Evolutionary conservation across 2,888 invertebrate species (phyloP).

Genomic region (Yponomeuta plumbellus): DNA sequence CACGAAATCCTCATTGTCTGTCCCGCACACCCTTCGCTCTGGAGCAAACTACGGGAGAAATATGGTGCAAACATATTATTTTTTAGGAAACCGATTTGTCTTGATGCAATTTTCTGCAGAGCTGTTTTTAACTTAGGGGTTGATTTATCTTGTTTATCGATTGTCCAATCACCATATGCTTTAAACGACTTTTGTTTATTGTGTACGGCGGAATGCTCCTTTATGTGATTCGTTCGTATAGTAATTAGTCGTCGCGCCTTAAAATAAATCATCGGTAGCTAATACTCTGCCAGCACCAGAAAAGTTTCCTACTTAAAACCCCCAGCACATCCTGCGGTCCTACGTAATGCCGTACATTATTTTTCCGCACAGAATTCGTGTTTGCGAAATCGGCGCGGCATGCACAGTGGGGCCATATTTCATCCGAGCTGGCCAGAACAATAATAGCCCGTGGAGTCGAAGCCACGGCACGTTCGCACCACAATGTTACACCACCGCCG

Average conservation of each 20-base stretch:
- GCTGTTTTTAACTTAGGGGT: slow-evolving; percentile 21
- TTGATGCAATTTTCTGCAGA: slow-evolving; percentile 27
- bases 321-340: slow-evolving; percentile 49
- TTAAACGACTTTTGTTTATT: too few relatives aligned
- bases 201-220: too few relatives aligned
- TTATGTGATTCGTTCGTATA: too few relatives aligned
- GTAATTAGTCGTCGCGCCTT: too few relatives aligned
- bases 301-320: slow-evolving; percentile 43
- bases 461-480: slow-evolving; percentile 74
- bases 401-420: slow-evolving; percentile 73
- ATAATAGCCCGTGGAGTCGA: slow-evolving; percentile 69
- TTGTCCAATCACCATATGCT: too few relatives aligned
- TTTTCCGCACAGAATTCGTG: slow-evolving; percentile 63
- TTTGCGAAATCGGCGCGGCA: slow-evolving; percentile 68
- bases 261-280: neutral
- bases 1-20: slow-evolving; percentile 56
- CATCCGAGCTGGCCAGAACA: slow-evolving; percentile 74
- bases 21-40: slow-evolving; percentile 42
- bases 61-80: slow-evolving; percentile 33
- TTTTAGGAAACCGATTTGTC: slow-evolving; percentile 37
- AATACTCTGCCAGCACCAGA: neutral
- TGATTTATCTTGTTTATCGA: slow-evolving; percentile 17
- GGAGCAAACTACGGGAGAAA: slow-evolving; percentile 30
- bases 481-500: slow-evolving; percentile 65
- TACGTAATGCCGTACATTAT: slow-evolving; percentile 63